phyloP scores from a whole-genome alignment of 2,113 vertebrate species.

The Eurypyga helias region DNA sequence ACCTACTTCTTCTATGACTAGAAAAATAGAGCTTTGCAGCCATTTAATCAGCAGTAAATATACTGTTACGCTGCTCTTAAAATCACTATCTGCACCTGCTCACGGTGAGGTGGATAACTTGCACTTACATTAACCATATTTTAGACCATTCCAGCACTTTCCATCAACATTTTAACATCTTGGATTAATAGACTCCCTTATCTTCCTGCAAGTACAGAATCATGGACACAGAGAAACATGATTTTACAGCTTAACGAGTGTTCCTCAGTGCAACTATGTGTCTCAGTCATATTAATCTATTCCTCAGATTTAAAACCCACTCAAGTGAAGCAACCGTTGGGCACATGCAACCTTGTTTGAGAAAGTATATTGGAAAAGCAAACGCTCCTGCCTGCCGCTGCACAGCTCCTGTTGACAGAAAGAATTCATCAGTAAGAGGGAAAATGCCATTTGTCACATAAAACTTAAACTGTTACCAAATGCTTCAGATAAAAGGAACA shows the following conservation, averaged over 20 bases:
- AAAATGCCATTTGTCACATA: not conserved
- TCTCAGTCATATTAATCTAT: not conserved
- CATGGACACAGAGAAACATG: not conserved
- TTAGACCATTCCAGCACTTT: not conserved
- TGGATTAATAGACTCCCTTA: not conserved
- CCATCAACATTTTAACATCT: not conserved
- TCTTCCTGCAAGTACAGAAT: not conserved
- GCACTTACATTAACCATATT: not conserved
- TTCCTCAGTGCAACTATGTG: not conserved
- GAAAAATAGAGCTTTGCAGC: not conserved
- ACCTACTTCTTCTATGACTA: not conserved
- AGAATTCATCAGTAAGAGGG: not conserved
- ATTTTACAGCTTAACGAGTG: not conserved
- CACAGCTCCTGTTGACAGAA: not conserved
- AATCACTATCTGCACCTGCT: not conserved
- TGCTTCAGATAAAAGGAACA: not conserved
- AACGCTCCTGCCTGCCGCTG: not conserved
- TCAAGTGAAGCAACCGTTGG: not conserved
- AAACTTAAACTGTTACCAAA: not conserved
- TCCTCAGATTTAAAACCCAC: not conserved
- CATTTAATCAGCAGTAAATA: not conserved
- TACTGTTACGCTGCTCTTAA: not conserved
- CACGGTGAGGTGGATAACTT: not conserved
- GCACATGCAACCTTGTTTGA: not conserved
- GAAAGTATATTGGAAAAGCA: not conserved